phyloP scores from a whole-genome alignment of 2,888 invertebrate genomes.

The Pardosa pseudoannulata region DNA sequence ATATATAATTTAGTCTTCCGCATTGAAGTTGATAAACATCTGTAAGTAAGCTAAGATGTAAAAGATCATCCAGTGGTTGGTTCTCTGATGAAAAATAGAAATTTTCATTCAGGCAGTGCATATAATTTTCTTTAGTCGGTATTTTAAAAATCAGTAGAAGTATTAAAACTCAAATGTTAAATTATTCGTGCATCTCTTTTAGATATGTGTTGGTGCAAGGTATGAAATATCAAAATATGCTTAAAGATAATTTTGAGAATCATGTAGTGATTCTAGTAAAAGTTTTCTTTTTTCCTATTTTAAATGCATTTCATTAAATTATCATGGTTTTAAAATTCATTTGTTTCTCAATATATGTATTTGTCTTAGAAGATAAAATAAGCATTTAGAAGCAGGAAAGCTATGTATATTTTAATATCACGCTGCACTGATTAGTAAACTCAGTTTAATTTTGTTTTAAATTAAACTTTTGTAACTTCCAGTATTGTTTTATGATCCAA shows the following conservation, averaged over 20 bases:
- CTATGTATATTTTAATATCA: neutral
- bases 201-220: neutral
- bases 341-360: neutral
- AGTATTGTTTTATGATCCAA: too few species aligned
- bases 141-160: neutral
- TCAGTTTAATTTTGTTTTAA: neutral
- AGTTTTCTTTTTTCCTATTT: too few species aligned
- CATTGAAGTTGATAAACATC: constrained; percentile 18
- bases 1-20: constrained; percentile 69
- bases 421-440: neutral
- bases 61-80: neutral
- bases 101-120: neutral
- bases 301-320: too few species aligned
- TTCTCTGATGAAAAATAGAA: neutral
- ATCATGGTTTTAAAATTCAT: neutral
- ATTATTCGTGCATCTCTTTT: neutral
- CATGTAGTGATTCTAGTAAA: neutral
- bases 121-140: neutral
- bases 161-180: neutral
- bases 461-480: too few species aligned
- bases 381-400: neutral
- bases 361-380: neutral
- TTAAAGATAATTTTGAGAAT: neutral
- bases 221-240: neutral
- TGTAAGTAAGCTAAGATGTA: neutral